Conservation (phyloP, 2,797 vertebrate species). For the Pseudochromis fuscus region DNA sequence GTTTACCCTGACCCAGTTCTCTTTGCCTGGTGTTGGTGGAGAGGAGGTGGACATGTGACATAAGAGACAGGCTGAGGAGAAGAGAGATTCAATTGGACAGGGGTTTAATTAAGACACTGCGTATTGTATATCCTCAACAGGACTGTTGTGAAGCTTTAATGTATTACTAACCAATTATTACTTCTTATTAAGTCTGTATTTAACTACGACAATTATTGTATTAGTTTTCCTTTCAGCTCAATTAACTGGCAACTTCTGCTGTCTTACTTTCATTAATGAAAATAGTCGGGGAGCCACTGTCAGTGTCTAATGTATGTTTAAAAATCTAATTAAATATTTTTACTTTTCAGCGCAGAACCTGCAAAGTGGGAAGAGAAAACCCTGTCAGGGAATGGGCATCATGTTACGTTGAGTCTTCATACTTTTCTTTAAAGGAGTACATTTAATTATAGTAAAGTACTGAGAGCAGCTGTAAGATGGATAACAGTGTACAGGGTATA, state of each 20-base stretch:
- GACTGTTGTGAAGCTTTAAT: background rate
- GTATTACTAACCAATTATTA: background rate
- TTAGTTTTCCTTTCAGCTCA: constrained; percentile 20
- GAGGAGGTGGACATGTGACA: constrained; percentile 16
- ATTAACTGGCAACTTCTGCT: constrained; percentile 9
- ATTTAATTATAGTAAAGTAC: background rate
- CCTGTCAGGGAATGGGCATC: background rate
- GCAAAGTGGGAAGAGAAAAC: background rate
- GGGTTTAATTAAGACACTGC: background rate
- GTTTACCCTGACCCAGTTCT: constrained; percentile 80
- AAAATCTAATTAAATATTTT: constrained; percentile 18
- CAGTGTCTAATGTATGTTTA: background rate
- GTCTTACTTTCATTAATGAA: constrained; percentile 26
- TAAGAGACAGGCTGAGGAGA: constrained; percentile 7
- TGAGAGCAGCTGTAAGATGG: background rate
- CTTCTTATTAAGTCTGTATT: background rate
- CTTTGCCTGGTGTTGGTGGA: constrained; percentile 47
- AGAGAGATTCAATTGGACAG: background rate
- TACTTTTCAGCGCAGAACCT: constrained; percentile 3
- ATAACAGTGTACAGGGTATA: no score
- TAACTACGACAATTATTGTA: background rate
- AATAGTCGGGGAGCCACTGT: background rate
- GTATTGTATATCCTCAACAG: background rate
- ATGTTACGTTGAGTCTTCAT: background rate
- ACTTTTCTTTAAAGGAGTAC: background rate